Conservation (phyloP, 1,140 invertebrate species). For the Hylaeus volcanicus region DNA sequence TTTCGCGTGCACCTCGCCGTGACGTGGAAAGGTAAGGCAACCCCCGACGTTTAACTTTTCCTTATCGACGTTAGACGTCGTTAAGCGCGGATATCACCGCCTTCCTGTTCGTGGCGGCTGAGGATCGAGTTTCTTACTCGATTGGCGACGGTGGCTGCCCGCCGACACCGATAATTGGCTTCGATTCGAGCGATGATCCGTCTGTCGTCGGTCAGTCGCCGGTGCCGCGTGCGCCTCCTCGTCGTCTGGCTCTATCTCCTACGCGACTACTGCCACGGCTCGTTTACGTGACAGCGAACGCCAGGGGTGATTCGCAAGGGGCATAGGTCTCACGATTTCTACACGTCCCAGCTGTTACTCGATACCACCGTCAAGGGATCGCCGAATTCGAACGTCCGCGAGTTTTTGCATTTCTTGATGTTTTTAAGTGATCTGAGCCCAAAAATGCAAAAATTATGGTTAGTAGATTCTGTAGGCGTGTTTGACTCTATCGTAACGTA, state of each 20-base stretch:
- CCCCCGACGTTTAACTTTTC: neutral
- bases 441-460: no score
- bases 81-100: neutral
- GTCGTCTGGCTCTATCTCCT: conserved; percentile 17
- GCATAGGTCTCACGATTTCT: no score
- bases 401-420: no score
- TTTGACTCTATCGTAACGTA: no score
- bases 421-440: no score
- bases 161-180: conserved; percentile 23
- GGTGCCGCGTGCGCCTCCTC: conserved; percentile 31
- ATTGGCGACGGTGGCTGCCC: neutral
- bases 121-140: conserved; percentile 18
- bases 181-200: conserved; percentile 26
- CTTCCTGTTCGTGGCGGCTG: neutral
- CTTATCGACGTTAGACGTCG: no score
- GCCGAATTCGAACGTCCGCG: no score
- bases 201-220: conserved; percentile 16
- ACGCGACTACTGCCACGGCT: conserved; percentile 8
- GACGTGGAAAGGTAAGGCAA: conserved; percentile 63
- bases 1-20: conserved; percentile 63
- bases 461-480: no score
- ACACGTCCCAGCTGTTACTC: no score
- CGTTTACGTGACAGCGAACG: no score
- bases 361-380: no score
- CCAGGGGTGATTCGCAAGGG: no score